Evolutionary conservation across 2,888 invertebrate species (phyloP), one percentile per base, ranked within the genome.

Genomic region (Timema podura): DNA sequence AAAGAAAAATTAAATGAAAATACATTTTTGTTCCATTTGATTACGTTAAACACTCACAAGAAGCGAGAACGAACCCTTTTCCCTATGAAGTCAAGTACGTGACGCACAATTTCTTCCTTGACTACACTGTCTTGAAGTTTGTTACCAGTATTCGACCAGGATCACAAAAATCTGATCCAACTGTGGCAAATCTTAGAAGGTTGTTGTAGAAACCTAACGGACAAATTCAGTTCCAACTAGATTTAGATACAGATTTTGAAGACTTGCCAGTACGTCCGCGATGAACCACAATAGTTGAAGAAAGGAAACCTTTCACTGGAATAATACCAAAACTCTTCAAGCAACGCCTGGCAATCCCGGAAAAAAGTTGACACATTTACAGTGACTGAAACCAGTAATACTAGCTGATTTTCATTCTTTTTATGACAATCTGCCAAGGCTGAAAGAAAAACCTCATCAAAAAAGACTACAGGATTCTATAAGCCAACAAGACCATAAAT

Each of bases 41-140:
- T 1, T 30, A 30, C 30, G 30, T 30, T 30, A 30, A 30, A 30
- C 3, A 30, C 30, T 2, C 30, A 49, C 30, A 30, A 30, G 30
- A 30, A 30, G 30, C 30, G 30, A 30, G 51, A 51, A 51, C 51
- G n/a, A 51, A 51, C 11, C 51, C 51, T 51, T 51, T 51, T n/a
- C 51, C 51, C 51, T 51, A 51, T n/a, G 51, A 51, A 51, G n/a
- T 51, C 51, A 51, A 51, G 51, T 51, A 51, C n/a, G 51, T 51
- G n/a, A 51, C 51, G 1, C 51, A 51, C n/a, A 3, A 51, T 51
- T 51, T 51, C 51, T 51, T 51, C 51, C 51, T 51, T 51, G 51
- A 51, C 51, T 51, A 13, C 51, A 13, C 51, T 51, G 11, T 51
- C 51, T 51, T 51, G n/a, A 51, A 51, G 51, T 51, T 51, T 51